phyloP scores from a whole-genome alignment of 1,140 invertebrate species.

The Cephus cinctus region DNA sequence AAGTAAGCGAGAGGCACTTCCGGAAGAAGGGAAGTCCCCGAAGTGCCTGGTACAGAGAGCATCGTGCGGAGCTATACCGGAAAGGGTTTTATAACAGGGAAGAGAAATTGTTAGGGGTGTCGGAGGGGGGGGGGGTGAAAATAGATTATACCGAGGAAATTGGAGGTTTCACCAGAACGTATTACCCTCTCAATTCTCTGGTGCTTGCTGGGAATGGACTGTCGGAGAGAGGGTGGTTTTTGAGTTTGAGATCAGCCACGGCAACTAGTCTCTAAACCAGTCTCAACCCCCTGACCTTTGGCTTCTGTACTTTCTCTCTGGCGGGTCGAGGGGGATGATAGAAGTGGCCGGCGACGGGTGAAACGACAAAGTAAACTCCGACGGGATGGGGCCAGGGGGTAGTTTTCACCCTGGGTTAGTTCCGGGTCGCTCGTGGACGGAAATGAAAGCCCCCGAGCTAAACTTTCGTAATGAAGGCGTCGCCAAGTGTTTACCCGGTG shows the following conservation, averaged over 20 bases:
- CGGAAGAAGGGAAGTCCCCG: no score
- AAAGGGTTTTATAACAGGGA: no score
- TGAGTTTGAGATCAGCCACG: background rate
- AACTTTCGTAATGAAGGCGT: constrained; percentile 35
- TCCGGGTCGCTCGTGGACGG: constrained; percentile 25
- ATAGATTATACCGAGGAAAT: constrained; percentile 28
- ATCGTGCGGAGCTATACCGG: no score
- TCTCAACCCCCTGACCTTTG: no score
- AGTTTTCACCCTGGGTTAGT: constrained; percentile 21
- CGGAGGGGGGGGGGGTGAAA: constrained; percentile 18
- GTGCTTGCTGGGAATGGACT: constrained; percentile 12
- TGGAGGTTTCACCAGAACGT: constrained; percentile 35
- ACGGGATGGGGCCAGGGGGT: no score
- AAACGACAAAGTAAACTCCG: no score
- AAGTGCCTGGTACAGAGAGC: no score
- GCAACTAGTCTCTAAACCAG: constrained; percentile 31
- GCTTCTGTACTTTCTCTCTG: no score
- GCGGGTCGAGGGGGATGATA: background rate
- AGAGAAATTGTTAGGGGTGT: no score
- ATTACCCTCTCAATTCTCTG: constrained; percentile 34
- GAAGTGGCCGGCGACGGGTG: constrained; percentile 15
- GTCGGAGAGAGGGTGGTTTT: background rate
- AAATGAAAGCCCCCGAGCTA: constrained; percentile 30
- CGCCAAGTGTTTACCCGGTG: constrained; percentile 27
- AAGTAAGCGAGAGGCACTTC: no score